These are phyloP conservation scores for Ylistrum balloti DNA, from an alignment of 1,140 invertebrate genomes.

Conservation along the genomic window DNA sequence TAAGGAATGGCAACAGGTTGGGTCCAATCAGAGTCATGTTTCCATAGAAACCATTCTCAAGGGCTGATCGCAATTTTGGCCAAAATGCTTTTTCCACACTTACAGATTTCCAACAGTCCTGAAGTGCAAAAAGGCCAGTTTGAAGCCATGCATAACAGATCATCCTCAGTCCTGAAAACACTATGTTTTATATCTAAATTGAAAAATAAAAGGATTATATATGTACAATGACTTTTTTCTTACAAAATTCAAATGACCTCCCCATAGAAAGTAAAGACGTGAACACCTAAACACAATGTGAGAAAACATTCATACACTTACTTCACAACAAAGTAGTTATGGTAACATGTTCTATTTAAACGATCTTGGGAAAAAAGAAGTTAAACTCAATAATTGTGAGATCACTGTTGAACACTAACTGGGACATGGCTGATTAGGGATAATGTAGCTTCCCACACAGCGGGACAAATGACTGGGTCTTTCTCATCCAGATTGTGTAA, in stretches of 20 bases:
- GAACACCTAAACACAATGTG: too few relatives aligned
- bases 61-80: slow-evolving; percentile 87
- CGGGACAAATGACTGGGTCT: slow-evolving; percentile 86
- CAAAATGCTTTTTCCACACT: slow-evolving; percentile 88
- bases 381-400: too few relatives aligned
- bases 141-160: slow-evolving; percentile 3
- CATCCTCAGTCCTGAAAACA: too few relatives aligned
- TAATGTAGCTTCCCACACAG: slow-evolving; percentile 89
- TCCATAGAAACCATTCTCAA: slow-evolving; percentile 87
- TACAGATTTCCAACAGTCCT: slow-evolving; percentile 88
- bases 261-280: too few relatives aligned
- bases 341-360: too few relatives aligned
- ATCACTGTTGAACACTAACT: slow-evolving; percentile 82
- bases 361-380: too few relatives aligned
- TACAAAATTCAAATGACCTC: too few relatives aligned
- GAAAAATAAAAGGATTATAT: too few relatives aligned
- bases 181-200: too few relatives aligned
- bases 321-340: too few relatives aligned
- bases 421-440: slow-evolving; percentile 85
- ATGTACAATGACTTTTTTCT: too few relatives aligned
- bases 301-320: too few relatives aligned
- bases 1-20: slow-evolving; percentile 89
- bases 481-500: slow-evolving; percentile 88
- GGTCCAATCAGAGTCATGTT: slow-evolving; percentile 89
- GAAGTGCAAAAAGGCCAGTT: slow-evolving; percentile 66